Base-by-base conservation (phyloP, 2,797 vertebrate genomes). In the Aphelocoma californica region DNA sequence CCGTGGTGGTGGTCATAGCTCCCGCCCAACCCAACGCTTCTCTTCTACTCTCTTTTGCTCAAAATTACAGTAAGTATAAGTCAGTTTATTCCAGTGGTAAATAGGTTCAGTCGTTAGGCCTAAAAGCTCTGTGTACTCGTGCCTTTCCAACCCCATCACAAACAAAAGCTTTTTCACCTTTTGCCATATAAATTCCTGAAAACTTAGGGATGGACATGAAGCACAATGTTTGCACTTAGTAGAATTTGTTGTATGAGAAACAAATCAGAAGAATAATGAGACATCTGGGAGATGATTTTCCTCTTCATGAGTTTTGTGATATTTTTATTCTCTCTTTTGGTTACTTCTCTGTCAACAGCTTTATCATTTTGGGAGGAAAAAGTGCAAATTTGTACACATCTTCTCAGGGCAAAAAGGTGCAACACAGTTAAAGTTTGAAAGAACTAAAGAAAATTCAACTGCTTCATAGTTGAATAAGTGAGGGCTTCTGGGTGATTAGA, bases 51-150 rank as follows among this genome's bases (percentile, higher is more conserved):
- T 23, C 0, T 17, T 66, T 90, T 60, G 28, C 25, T 62, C 20
- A 44, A 17, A 67, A 29, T 10, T 36, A 14, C 47, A 38, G 9
- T 26, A 26, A 54, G 12, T 29, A 1, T 18, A 50, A 70, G 15
- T 34, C 42, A 32, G 2, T 45, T 70, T 50, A 61, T 15, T 24
- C 16, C 26, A 14, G 12, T 18, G 58, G 38, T 40, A 34, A 74
- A 4, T 31, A 48, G 42, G 28, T 70, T 71, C 38, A 28, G 24
- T 26, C 4, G 1, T 74, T 71, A 36, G 58, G 34, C 36, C 42
- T 64, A 38, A 69, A 83, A 75, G 17, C 18, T 66, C 1, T 64
- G 1, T 2, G 13, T 24, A 60, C 34, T 20, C 0, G 0, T 32
- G 31, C 16, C 32, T 78, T 87, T 74, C 45, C 45, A 65, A 36